phyloP scores from a whole-genome alignment of 2,113 vertebrate genomes.

The Ifrita kowaldi region DNA sequence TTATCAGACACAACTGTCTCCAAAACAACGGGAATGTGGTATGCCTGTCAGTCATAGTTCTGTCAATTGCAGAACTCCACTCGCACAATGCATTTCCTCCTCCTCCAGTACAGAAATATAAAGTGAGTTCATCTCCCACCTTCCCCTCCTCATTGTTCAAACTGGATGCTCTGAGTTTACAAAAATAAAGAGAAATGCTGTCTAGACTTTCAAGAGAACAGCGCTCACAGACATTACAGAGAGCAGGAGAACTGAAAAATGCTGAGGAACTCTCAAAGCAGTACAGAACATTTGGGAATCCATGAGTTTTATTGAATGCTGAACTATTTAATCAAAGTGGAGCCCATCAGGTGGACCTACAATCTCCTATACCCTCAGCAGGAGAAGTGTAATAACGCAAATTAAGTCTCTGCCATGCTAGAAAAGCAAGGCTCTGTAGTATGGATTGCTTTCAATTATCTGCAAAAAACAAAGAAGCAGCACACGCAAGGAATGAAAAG shows the following conservation, averaged over 20 bases:
- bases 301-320: fast-evolving
- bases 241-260: neutral
- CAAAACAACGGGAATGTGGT: neutral
- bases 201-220: neutral
- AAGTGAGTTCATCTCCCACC: neutral
- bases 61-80: neutral
- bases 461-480: neutral
- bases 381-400: neutral
- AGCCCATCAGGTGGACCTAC: neutral
- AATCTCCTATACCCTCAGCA: neutral
- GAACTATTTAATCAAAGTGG: neutral
- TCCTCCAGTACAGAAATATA: neutral
- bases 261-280: neutral
- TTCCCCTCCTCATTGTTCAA: neutral
- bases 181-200: neutral
- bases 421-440: neutral
- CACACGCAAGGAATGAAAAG: neutral
- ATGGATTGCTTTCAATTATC: neutral
- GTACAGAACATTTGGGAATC: neutral
- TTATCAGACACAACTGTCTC: neutral
- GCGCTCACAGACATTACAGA: neutral
- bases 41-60: neutral
- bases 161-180: neutral
- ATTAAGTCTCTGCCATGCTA: neutral
- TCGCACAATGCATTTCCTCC: neutral